These are phyloP conservation scores for Indicator maculatus DNA, from an alignment of 2,113 vertebrate species.

Conservation along the genomic window DNA sequence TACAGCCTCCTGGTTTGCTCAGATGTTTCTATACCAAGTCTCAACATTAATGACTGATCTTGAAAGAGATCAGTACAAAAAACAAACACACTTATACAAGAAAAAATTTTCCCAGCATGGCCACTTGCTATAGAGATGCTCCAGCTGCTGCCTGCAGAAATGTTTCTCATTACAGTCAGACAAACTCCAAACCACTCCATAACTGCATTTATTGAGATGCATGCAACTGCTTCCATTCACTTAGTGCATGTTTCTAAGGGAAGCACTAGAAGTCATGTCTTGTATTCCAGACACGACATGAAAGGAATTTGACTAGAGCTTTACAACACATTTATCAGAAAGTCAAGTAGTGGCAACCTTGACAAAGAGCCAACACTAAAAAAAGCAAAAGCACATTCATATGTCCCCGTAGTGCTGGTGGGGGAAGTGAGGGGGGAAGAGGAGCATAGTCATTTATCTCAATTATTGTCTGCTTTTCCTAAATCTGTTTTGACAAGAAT, in stretches of 20 bases:
- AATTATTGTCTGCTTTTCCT: slow-evolving; percentile 52
- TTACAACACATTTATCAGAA: neutral
- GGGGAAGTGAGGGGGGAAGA: neutral
- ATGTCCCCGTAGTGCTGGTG: neutral
- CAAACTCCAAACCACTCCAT: neutral
- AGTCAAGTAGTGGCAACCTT: slow-evolving; percentile 24
- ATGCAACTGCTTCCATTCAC: accelerated
- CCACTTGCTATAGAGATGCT: neutral
- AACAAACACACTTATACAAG: neutral
- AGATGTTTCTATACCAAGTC: neutral
- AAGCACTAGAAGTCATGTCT: neutral
- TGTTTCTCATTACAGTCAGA: neutral
- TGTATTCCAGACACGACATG: neutral
- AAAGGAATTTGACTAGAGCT: neutral
- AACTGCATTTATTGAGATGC: neutral
- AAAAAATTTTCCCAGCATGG: neutral
- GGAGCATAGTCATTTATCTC: slow-evolving; percentile 55
- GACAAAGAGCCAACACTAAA: slow-evolving; percentile 1
- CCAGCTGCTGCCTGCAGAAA: neutral
- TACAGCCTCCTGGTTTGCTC: neutral
- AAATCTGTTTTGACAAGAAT: slow-evolving; percentile 60
- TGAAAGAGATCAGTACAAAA: neutral
- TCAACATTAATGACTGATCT: neutral
- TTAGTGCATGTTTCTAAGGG: neutral
- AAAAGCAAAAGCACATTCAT: slow-evolving; percentile 1